These are phyloP conservation scores for Zosterops hypoxanthus DNA, from an alignment of 2,113 vertebrate genomes.

Conservation along the genomic window DNA sequence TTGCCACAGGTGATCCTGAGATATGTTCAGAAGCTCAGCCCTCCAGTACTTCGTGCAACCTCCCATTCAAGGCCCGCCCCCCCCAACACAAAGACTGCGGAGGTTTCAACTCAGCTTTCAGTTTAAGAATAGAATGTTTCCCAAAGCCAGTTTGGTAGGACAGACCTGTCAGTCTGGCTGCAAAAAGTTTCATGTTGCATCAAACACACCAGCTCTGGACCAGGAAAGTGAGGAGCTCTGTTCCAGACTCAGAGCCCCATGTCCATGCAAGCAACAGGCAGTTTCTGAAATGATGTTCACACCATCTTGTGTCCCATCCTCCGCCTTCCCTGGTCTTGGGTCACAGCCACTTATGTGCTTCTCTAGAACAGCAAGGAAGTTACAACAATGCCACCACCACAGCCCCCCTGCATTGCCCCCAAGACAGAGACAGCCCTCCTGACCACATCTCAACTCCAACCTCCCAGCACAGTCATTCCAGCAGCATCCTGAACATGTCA, in stretches of 20 bases:
- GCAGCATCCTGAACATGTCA: rapidly evolving
- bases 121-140: not conserved
- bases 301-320: not conserved
- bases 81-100: not conserved
- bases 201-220: not conserved
- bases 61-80: not conserved
- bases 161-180: not conserved
- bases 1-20: not conserved
- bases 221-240: rapidly evolving
- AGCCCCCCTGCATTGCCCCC: rapidly evolving
- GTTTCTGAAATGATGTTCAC: not conserved
- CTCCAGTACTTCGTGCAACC: not conserved
- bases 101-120: not conserved
- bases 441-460: not conserved
- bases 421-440: rapidly evolving
- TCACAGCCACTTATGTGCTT: not conserved
- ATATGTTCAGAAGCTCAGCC: not conserved
- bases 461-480: not conserved
- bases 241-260: not conserved
- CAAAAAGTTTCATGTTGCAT: not conserved
- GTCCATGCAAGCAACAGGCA: not conserved
- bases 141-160: not conserved
- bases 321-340: not conserved
- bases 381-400: not conserved
- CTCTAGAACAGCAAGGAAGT: not conserved